Percentiles rank a stretch among this genome's conserved stretches.
phyloP scores from a whole-genome alignment of 2,113 vertebrate species.

The Varanus salvator region DNA sequence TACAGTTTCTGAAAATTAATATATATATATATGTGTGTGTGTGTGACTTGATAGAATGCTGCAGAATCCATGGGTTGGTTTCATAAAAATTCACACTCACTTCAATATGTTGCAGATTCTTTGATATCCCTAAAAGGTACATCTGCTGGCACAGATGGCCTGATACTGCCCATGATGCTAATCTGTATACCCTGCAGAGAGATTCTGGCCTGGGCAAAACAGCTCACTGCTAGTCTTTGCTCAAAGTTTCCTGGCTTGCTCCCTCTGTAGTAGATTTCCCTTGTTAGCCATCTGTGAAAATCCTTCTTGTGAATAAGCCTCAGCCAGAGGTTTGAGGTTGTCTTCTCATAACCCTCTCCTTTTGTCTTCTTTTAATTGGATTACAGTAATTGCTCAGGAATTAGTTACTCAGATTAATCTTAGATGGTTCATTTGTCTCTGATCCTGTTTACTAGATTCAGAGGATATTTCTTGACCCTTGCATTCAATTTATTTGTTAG shows the following conservation, averaged over 20 bases:
- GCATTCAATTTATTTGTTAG: neutral
- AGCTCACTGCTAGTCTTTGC: neutral
- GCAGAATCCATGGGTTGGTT: too few relatives aligned
- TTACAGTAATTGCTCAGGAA: constrained; percentile 1
- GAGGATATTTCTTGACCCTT: neutral
- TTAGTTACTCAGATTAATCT: constrained; percentile 16
- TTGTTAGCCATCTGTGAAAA: neutral
- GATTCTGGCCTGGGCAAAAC: neutral
- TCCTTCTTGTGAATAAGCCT: neutral
- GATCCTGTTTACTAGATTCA: neutral
- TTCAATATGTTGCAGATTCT: too few relatives aligned
- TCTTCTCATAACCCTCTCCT: neutral
- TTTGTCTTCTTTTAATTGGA: constrained; percentile 28
- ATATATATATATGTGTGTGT: too few relatives aligned
- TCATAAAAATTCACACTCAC: too few relatives aligned
- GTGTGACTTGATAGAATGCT: too few relatives aligned
- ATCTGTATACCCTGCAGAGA: neutral
- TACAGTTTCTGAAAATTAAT: too few relatives aligned
- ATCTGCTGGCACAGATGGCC: neutral
- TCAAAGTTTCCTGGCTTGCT: neutral
- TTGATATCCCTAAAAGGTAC: neutral
- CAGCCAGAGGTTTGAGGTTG: neutral
- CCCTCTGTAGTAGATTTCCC: neutral
- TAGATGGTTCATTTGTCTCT: constrained; percentile 15
- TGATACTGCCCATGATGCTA: neutral